These are phyloP conservation scores for Malurus splendens DNA, from an alignment of 2,797 vertebrate species.

Conservation along the genomic window DNA sequence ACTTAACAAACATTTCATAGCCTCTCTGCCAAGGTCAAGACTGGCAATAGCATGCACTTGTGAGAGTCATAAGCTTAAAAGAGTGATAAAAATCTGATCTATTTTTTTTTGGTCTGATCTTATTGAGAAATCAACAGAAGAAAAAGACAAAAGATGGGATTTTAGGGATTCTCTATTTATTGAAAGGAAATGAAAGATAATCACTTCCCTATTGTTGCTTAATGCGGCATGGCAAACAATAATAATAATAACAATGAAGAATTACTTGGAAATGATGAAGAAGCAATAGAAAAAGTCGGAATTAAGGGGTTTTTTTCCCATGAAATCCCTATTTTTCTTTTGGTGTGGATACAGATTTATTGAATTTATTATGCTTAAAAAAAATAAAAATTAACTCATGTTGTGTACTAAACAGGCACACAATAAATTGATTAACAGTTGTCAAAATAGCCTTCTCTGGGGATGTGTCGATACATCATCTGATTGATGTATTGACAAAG, in stretches of 20 bases:
- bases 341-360: not conserved
- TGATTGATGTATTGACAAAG: too few species aligned
- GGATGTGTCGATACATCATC: not conserved
- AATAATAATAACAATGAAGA: not conserved
- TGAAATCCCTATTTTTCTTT: not conserved
- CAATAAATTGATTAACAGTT: not conserved
- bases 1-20: not conserved
- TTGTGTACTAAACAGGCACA: not conserved
- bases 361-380: not conserved
- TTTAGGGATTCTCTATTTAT: not conserved
- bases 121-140: not conserved
- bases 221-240: not conserved
- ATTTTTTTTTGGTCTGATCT: not conserved
- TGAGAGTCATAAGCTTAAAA: not conserved
- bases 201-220: not conserved
- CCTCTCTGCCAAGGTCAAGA: not conserved
- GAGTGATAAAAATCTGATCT: not conserved
- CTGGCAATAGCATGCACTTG: not conserved
- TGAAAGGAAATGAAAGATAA: conserved; percentile 17
- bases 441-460: not conserved
- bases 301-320: not conserved
- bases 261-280: not conserved
- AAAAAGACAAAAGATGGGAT: not conserved
- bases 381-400: too few species aligned
- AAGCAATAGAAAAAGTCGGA: not conserved